These are phyloP conservation scores for Pristionchus fissidentatus DNA, from an alignment of 2,888 invertebrate species.

Conservation along the genomic window DNA sequence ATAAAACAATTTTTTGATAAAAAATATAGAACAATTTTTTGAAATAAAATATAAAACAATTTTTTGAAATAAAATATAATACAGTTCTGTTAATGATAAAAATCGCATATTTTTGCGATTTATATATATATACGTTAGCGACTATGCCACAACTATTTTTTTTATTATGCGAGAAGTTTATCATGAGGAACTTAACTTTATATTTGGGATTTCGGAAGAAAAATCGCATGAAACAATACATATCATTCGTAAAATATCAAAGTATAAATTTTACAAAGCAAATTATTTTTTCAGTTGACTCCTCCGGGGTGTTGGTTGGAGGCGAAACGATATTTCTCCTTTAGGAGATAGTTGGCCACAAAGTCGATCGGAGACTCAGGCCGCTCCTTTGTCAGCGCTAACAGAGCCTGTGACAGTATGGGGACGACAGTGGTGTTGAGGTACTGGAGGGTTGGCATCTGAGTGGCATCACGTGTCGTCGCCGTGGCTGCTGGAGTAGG, in stretches of 20 bases:
- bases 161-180: background rate
- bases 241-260: background rate
- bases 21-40: no score
- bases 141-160: no score
- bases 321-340: slow-evolving; percentile 86
- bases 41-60: no score
- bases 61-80: no score
- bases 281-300: background rate
- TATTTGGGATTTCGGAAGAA: background rate
- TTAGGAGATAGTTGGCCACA: slow-evolving; percentile 90
- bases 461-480: slow-evolving; percentile 33
- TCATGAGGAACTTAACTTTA: background rate
- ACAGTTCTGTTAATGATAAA: no score
- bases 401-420: slow-evolving; percentile 87
- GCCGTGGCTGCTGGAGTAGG: background rate
- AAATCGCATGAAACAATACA: background rate
- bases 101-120: no score
- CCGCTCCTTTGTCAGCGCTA: slow-evolving; percentile 90
- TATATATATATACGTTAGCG: no score
- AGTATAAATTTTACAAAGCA: background rate
- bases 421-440: slow-evolving; percentile 98
- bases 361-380: slow-evolving; percentile 95
- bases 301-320: background rate
- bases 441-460: slow-evolving; percentile 90
- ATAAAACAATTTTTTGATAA: no score